These are phyloP conservation scores for Octopus bimaculoides DNA, from an alignment of 1,140 invertebrate genomes.

Conservation along the genomic window DNA sequence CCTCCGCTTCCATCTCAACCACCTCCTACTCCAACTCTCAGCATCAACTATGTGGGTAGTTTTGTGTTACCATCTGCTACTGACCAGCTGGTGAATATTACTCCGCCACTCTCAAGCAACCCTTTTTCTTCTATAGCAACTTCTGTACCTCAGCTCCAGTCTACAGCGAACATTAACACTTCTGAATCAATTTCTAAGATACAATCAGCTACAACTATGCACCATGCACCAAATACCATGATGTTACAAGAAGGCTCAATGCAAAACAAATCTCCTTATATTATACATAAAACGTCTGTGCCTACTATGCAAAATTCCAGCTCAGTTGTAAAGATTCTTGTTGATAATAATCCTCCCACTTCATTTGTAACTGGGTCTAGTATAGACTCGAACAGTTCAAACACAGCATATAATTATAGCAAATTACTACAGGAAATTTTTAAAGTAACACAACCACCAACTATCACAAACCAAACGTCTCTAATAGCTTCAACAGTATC, in stretches of 20 bases:
- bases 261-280: not conserved
- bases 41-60: constrained; percentile 2
- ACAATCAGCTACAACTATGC: not conserved
- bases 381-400: not conserved
- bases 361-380: not conserved
- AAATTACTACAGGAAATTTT: not conserved
- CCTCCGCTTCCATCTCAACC: not conserved
- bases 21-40: not conserved
- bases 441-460: not conserved
- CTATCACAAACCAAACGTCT: too few species aligned
- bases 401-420: not conserved
- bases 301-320: not conserved
- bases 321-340: constrained; percentile 5
- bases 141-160: not conserved
- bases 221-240: not conserved
- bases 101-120: not conserved
- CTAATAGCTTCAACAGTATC: too few species aligned
- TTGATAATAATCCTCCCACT: not conserved
- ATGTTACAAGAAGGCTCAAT: not conserved
- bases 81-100: not conserved
- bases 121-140: constrained; percentile 11
- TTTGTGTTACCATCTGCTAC: not conserved
- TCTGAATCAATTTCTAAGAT: not conserved
- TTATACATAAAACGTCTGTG: not conserved
- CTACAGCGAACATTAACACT: not conserved